Percentiles rank a stretch among this genome's conserved stretches.
Conservation (phyloP, 2,888 invertebrate species). For the Diadegma fenestrale region DNA sequence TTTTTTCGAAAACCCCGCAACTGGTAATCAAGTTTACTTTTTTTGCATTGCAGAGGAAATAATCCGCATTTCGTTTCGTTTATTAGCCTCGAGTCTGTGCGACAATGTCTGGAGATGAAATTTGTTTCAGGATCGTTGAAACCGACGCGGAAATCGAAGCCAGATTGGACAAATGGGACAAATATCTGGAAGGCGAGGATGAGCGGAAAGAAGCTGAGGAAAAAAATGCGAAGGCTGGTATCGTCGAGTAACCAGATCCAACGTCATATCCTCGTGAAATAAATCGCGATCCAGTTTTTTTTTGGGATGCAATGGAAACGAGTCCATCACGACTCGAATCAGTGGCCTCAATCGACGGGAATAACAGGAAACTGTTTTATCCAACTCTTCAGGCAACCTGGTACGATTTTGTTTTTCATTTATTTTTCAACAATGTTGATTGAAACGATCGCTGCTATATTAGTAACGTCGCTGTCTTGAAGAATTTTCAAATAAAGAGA, state of each 20-base stretch:
- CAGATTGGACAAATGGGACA: constrained; percentile 94
- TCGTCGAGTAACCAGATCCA: constrained; percentile 44
- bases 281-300: neutral
- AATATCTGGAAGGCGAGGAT: constrained; percentile 90
- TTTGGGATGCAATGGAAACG: constrained; percentile 24
- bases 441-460: constrained; percentile 70
- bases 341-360: neutral
- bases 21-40: neutral
- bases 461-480: constrained; percentile 65
- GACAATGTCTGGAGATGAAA: constrained; percentile 5
- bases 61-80: neutral
- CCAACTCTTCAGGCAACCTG: neutral
- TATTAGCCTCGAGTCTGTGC: neutral
- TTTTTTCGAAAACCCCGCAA: neutral
- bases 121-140: constrained; percentile 90
- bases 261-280: constrained; percentile 17
- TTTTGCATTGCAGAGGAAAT: neutral
- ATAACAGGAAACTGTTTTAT: constrained; percentile 8
- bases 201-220: constrained; percentile 74
- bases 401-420: neutral
- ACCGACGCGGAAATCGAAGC: constrained; percentile 94
- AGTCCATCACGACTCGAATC: neutral
- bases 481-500: constrained; percentile 57
- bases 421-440: neutral
- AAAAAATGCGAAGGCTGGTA: constrained; percentile 54